Conservation (phyloP, 53 echinoderm and acorn worm species). For the Antedon mediterranea region DNA sequence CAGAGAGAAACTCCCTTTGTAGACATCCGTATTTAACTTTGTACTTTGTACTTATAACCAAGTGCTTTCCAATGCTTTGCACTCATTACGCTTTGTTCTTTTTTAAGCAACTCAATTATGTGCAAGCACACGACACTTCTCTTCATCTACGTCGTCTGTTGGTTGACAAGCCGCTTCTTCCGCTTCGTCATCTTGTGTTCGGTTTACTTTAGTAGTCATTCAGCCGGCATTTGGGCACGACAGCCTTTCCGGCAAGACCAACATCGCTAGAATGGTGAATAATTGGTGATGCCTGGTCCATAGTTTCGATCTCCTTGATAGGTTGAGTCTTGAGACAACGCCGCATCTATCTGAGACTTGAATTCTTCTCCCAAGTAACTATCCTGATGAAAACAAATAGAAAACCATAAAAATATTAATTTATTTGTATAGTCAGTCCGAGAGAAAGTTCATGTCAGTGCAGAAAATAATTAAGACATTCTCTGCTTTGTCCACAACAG, state of each 20-base stretch:
- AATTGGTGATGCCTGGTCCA: constrained; percentile 70
- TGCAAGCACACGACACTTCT: background rate
- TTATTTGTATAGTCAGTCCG: no score
- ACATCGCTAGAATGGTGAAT: constrained; percentile 20
- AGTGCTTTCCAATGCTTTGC: background rate
- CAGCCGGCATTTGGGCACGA: constrained; percentile 16
- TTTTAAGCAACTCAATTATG: background rate
- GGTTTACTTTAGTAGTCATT: constrained; percentile 3
- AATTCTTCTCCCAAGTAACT: constrained; percentile 98
- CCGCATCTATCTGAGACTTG: constrained; percentile 91
- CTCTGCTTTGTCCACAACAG: no score
- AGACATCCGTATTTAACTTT: background rate
- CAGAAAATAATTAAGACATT: no score
- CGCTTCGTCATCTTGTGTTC: constrained; percentile 18
- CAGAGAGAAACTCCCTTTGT: background rate
- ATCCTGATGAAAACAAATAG: constrained; percentile 34
- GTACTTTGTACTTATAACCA: background rate
- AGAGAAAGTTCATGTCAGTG: no score
- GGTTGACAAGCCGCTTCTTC: constrained; percentile 15
- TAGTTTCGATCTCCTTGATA: constrained; percentile 99
- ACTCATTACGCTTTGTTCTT: background rate
- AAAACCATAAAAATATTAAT: background rate
- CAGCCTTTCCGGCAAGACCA: constrained; percentile 15
- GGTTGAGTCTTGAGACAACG: constrained; percentile 94
- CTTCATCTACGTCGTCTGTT: constrained; percentile 14